A percentile compares a stretch with the other conserved stretches of the same genome.
phyloP scores from a whole-genome alignment of 2,797 vertebrate species.

The Cirrhinus mrigala region DNA sequence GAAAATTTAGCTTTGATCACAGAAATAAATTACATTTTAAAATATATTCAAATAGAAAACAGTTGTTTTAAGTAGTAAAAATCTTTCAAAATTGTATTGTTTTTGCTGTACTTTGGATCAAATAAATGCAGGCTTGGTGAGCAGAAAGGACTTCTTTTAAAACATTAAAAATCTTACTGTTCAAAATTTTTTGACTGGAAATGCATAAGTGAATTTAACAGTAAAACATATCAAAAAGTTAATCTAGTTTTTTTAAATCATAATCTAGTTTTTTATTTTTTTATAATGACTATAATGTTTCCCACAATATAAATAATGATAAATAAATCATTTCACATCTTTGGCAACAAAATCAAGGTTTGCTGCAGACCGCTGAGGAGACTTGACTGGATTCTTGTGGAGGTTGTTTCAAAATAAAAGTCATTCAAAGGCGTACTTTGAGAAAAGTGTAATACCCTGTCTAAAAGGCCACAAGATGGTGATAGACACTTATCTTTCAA shows the following conservation, averaged over 20 bases:
- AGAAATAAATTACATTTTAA: no score
- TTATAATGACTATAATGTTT: no score
- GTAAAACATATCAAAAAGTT: not conserved
- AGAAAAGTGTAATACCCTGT: not conserved
- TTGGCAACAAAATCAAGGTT: not conserved
- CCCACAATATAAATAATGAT: not conserved
- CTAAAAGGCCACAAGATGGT: not conserved
- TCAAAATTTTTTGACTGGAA: no score
- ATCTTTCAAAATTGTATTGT: no score
- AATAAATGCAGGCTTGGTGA: no score
- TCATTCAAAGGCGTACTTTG: not conserved
- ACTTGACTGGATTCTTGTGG: not conserved
- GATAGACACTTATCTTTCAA: not conserved
- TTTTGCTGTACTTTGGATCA: no score
- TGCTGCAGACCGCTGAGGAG: not conserved
- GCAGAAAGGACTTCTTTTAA: no score
- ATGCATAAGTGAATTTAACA: not conserved
- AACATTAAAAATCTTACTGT: no score
- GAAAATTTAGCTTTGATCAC: no score
- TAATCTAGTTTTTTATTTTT: no score
- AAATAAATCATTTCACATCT: not conserved
- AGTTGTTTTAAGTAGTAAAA: no score
- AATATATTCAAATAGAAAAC: no score
- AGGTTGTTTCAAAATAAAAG: conserved; percentile 21
- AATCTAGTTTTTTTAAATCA: not conserved